Conservation (phyloP, 1,140 invertebrate genomes). For the Globodera ellingtonae region DNA sequence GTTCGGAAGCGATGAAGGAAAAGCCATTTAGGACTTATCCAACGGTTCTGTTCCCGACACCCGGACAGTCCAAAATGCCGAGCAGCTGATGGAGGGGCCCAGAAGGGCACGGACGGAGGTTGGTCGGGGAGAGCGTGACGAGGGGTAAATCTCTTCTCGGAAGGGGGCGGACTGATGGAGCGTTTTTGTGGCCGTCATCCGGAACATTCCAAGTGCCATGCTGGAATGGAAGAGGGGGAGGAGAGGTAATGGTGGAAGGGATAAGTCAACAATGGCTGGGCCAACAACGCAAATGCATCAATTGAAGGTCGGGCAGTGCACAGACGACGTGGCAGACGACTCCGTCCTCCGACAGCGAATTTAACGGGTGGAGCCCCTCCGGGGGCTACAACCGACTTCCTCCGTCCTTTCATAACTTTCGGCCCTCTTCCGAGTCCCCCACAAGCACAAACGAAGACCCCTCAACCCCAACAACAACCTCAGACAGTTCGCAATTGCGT, state of each 20-base stretch:
- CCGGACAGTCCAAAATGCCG: slow-evolving; percentile 21
- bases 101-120: neutral
- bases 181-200: slow-evolving; percentile 21
- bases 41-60: slow-evolving; percentile 16
- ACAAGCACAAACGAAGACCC: neutral
- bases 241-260: neutral
- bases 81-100: neutral
- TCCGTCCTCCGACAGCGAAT: neutral
- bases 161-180: slow-evolving; percentile 15
- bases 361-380: neutral
- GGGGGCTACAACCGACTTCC: neutral
- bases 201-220: slow-evolving; percentile 8
- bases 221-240: neutral
- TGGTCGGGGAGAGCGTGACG: neutral
- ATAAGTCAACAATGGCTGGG: neutral
- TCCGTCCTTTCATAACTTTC: neutral
- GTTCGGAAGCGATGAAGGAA: neutral
- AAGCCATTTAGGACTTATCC: neutral
- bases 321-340: neutral
- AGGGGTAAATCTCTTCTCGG: neutral
- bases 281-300: no score
- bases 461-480: neutral
- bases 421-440: neutral
- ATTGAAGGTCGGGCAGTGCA: neutral
- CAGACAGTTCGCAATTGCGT: neutral